Percentiles rank a stretch among this genome's conserved stretches.
Conservation (phyloP, 2,113 vertebrate genomes). For the Uropsilus gracilis region DNA sequence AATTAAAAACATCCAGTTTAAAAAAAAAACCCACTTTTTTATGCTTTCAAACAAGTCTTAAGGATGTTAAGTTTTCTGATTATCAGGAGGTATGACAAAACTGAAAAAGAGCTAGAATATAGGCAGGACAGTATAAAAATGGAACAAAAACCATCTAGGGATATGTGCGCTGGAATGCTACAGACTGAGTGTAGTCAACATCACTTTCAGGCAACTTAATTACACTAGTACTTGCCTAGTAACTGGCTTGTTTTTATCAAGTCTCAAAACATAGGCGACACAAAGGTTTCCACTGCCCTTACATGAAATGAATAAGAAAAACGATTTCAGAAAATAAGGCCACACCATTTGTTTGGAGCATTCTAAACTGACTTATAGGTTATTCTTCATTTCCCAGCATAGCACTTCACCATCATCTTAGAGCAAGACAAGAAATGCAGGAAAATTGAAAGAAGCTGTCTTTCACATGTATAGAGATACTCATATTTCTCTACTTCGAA, state of each 20-base stretch:
- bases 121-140: fast-evolving
- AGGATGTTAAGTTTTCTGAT: background rate
- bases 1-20: background rate
- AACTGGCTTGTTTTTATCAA: background rate
- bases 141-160: background rate
- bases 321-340: background rate
- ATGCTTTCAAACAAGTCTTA: background rate
- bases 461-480: background rate
- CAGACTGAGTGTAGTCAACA: background rate
- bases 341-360: background rate
- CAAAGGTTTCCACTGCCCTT: background rate
- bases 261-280: background rate
- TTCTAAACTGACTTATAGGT: background rate
- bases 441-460: background rate
- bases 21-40: background rate
- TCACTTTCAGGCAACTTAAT: background rate
- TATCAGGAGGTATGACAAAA: background rate
- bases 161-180: background rate
- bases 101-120: background rate
- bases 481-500: background rate
- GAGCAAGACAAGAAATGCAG: background rate
- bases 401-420: background rate
- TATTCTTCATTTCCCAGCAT: conserved; percentile 15
- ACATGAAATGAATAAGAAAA: conserved; percentile 16
- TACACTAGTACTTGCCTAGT: background rate